These are phyloP conservation scores for Geotrypetes seraphini DNA, from an alignment of 2,797 vertebrate species.

Conservation along the genomic window DNA sequence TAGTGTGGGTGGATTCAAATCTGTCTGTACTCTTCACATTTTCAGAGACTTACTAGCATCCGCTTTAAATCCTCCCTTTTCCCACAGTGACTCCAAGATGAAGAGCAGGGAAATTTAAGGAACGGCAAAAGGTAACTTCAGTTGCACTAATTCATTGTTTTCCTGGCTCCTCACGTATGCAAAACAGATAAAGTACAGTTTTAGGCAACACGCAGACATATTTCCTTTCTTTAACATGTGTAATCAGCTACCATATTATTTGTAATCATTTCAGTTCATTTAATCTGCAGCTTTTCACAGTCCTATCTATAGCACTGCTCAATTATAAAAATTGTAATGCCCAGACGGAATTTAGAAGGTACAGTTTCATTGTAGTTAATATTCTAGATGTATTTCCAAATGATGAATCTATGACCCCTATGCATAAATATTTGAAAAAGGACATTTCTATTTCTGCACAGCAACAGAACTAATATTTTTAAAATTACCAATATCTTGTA, in stretches of 20 bases:
- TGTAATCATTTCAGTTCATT: no score
- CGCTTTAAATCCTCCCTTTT: no score
- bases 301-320: neutral
- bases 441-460: neutral
- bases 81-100: no score
- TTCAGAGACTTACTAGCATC: no score
- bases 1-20: no score
- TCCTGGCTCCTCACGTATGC: conserved; percentile 16
- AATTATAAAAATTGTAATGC: conserved; percentile 1
- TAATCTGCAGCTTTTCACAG: conserved; percentile 2
- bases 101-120: no score
- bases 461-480: neutral
- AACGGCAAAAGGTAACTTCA: conserved; percentile 4
- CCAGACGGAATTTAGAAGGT: neutral
- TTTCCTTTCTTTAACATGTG: conserved; percentile 2
- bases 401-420: neutral
- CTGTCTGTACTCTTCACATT: no score
- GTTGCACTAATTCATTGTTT: conserved; percentile 12
- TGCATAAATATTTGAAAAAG: conserved; percentile 6
- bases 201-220: conserved; percentile 11
- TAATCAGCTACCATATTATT: conserved; percentile 6
- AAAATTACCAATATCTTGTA: neutral
- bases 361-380: neutral
- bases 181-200: conserved; percentile 17
- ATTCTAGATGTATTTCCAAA: conserved; percentile 7